phyloP scores from a whole-genome alignment of 1,140 invertebrate genomes.

The Fopius arisanus region DNA sequence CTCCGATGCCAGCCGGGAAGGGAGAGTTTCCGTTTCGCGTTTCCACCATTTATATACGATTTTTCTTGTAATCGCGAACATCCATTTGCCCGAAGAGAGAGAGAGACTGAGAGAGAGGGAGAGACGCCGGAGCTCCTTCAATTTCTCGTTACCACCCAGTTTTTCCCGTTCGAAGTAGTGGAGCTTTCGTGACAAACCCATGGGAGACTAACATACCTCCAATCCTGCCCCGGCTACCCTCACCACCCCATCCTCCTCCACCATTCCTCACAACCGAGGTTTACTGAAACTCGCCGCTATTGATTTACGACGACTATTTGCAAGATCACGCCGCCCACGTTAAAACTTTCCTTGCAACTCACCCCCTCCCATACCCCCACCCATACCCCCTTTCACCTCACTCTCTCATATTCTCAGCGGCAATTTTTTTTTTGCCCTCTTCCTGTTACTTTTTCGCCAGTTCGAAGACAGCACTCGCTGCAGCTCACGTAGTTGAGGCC shows the following conservation, averaged over 20 bases:
- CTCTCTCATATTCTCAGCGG: background rate
- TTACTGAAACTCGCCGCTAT: slow-evolving; percentile 44
- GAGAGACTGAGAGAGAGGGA: too few relatives aligned
- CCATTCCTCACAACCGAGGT: slow-evolving; percentile 15
- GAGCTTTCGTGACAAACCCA: slow-evolving; percentile 15
- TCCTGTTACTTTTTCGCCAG: slow-evolving; percentile 28
- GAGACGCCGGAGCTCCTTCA: slow-evolving; percentile 45
- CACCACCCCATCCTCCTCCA: slow-evolving; percentile 6
- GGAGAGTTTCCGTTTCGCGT: slow-evolving; percentile 28
- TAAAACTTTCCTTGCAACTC: slow-evolving; percentile 56
- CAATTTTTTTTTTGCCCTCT: background rate
- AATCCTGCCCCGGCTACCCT: background rate
- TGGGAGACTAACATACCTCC: slow-evolving; percentile 12
- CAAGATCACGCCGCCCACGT: slow-evolving; percentile 57
- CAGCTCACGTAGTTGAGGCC: background rate
- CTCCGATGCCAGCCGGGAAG: background rate
- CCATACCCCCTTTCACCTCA: background rate
- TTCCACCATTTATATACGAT: slow-evolving; percentile 58
- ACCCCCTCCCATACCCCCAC: slow-evolving; percentile 9
- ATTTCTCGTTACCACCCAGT: slow-evolving; percentile 54
- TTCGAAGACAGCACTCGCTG: slow-evolving; percentile 21
- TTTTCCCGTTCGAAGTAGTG: background rate
- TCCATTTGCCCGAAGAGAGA: slow-evolving; percentile 49
- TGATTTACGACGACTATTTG: slow-evolving; percentile 61
- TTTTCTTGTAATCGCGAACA: slow-evolving; percentile 60